phyloP scores from a whole-genome alignment of 64 coral and sea anemone genomes.

The Exaiptasia diaphana region DNA sequence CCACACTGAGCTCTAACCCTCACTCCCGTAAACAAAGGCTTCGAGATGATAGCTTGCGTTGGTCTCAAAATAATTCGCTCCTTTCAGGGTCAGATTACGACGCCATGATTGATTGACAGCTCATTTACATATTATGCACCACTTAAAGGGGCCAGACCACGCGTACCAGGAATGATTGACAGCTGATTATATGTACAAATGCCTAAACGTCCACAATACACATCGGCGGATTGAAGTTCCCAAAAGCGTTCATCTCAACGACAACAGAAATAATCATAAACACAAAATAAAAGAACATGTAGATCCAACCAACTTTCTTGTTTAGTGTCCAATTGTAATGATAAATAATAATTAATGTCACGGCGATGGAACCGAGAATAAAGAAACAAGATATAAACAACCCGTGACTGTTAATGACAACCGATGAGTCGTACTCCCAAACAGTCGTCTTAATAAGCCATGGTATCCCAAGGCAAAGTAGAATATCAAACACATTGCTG shows the following conservation, averaged over 20 bases:
- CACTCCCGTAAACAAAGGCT: too few species aligned
- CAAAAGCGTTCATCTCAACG: conserved; percentile 92
- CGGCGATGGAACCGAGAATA: conserved; percentile 84
- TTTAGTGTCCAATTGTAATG: conserved; percentile 85
- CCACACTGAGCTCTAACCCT: too few species aligned
- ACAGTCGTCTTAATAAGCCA: conserved; percentile 95
- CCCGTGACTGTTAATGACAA: conserved; percentile 92
- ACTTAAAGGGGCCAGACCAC: too few species aligned
- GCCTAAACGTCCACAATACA: conserved; percentile 65
- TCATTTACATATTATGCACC: too few species aligned
- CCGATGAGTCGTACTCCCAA: conserved; percentile 80
- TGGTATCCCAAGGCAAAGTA: conserved; percentile 86
- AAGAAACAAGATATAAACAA: conserved; percentile 95
- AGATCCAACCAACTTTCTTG: conserved; percentile 84
- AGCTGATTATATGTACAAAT: neutral
- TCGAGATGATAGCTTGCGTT: too few species aligned
- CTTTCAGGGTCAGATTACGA: too few species aligned
- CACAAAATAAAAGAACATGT: conserved; percentile 85
- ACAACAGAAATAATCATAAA: conserved; percentile 86
- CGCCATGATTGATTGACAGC: too few species aligned
- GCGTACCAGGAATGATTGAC: too few species aligned
- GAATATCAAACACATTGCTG: conserved; percentile 96
- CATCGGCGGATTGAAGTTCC: conserved; percentile 93
- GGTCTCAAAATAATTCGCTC: too few species aligned
- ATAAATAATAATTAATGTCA: conserved; percentile 83